Conservation (phyloP, 2,888 invertebrate species). For the Carabus problematicus region DNA sequence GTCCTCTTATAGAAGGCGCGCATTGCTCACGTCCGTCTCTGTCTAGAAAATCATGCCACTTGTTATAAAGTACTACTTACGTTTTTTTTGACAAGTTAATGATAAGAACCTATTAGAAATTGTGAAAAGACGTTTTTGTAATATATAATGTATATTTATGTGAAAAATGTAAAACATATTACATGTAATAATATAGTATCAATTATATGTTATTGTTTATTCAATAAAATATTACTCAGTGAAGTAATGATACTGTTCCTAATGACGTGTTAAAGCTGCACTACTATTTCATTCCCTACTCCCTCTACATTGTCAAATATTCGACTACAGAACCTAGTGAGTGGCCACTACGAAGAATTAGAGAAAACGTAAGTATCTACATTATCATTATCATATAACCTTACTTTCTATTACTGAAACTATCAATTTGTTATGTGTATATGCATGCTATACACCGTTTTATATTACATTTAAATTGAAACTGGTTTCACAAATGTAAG, state of each 20-base stretch:
- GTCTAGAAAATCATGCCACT: slow-evolving; percentile 38
- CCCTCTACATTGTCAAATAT: too few species aligned
- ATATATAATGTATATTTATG: slow-evolving; percentile 59
- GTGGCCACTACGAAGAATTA: too few species aligned
- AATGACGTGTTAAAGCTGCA: too few species aligned
- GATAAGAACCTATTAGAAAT: slow-evolving; percentile 44
- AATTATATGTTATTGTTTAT: slow-evolving; percentile 39
- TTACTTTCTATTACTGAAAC: too few species aligned
- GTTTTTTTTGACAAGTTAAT: slow-evolving; percentile 41
- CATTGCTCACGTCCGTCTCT: slow-evolving; percentile 6
- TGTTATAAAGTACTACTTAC: slow-evolving; percentile 42
- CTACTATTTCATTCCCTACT: too few species aligned
- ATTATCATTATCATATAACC: too few species aligned
- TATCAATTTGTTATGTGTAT: too few species aligned
- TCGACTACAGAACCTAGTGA: too few species aligned
- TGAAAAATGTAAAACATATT: slow-evolving; percentile 42
- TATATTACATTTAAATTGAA: too few species aligned
- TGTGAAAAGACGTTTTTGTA: slow-evolving; percentile 58
- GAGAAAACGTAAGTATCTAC: too few species aligned
- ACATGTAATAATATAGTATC: slow-evolving; percentile 43
- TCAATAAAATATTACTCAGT: slow-evolving; percentile 4
- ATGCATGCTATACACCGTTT: too few species aligned
- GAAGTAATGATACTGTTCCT: neutral
- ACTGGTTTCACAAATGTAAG: too few species aligned
- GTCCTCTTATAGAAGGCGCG: slow-evolving; percentile 4